Evolutionary conservation across 2,113 vertebrate genomes (phyloP).

Genomic region (Otolemur garnettii): DNA sequence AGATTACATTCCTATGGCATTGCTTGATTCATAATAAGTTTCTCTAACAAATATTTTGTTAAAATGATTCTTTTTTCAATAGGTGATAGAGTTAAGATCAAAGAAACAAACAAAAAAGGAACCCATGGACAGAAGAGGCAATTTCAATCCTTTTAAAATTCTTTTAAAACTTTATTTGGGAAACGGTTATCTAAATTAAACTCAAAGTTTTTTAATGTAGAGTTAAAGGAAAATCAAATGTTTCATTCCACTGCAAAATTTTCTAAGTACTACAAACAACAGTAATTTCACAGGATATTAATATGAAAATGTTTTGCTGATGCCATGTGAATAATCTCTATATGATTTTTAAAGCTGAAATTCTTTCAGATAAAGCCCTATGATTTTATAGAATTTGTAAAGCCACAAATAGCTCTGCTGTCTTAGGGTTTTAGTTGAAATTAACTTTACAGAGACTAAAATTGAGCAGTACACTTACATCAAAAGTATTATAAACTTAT

Average conservation of each 20-base stretch:
- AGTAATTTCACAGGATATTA: background rate
- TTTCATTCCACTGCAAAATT: background rate
- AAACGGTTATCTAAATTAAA: background rate
- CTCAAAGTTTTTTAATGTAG: background rate
- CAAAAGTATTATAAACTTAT: background rate
- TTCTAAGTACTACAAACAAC: background rate
- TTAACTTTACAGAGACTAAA: constrained; percentile 70
- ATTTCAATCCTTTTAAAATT: background rate
- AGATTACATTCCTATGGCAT: background rate
- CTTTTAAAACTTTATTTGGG: background rate
- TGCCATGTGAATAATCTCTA: rapidly evolving
- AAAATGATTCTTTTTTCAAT: background rate
- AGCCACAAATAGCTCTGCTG: background rate
- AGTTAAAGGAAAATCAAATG: background rate
- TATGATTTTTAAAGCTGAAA: background rate
- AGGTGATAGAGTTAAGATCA: background rate
- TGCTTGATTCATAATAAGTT: background rate
- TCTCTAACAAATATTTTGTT: background rate
- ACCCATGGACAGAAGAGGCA: background rate
- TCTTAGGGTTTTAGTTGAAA: constrained; percentile 36
- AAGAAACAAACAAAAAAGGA: background rate
- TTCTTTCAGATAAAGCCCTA: background rate
- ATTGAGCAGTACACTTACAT: constrained; percentile 57
- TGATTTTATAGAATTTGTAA: background rate
- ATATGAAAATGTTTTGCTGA: background rate